phyloP scores from a whole-genome alignment of 1,140 invertebrate genomes.

The Adoxophyes honmai region DNA sequence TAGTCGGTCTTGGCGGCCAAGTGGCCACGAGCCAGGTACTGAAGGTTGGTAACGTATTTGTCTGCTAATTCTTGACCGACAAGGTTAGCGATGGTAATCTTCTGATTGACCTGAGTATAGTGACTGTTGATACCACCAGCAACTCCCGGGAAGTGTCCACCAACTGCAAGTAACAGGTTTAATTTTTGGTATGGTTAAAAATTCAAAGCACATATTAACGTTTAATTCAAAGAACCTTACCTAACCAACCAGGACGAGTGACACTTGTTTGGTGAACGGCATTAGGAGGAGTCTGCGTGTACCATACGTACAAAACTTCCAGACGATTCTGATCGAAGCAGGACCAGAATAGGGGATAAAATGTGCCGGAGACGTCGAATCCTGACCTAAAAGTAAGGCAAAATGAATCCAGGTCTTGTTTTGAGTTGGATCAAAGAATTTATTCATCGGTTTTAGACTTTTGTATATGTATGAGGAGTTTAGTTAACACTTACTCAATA shows the following conservation, averaged over 20 bases:
- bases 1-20: slow-evolving; percentile 82
- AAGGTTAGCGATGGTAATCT: slow-evolving; percentile 34
- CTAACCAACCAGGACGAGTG: slow-evolving; percentile 52
- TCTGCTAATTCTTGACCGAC: slow-evolving; percentile 51
- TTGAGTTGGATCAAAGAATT: too few relatives aligned
- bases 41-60: slow-evolving; percentile 48
- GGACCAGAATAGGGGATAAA: slow-evolving; percentile 53
- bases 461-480: background rate
- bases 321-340: slow-evolving; percentile 56
- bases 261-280: slow-evolving; percentile 53
- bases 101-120: slow-evolving; percentile 59
- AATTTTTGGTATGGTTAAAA: too few relatives aligned
- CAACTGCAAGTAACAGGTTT: slow-evolving; percentile 31
- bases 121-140: slow-evolving; percentile 34
- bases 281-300: slow-evolving; percentile 46
- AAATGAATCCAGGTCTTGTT: too few relatives aligned
- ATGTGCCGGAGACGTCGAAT: slow-evolving; percentile 46
- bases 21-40: slow-evolving; percentile 80
- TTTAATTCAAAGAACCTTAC: slow-evolving; percentile 26
- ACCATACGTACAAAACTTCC: slow-evolving; percentile 61
- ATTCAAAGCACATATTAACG: too few relatives aligned
- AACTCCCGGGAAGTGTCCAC: slow-evolving; percentile 55
- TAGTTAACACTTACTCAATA: slow-evolving; percentile 40
- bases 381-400: slow-evolving; percentile 38
- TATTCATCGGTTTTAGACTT: slow-evolving; percentile 18